Percentiles rank a stretch among this genome's conserved stretches.
Evolutionary conservation across 2,888 invertebrate species (phyloP).

Genomic region (Chymomyza caudatula): DNA sequence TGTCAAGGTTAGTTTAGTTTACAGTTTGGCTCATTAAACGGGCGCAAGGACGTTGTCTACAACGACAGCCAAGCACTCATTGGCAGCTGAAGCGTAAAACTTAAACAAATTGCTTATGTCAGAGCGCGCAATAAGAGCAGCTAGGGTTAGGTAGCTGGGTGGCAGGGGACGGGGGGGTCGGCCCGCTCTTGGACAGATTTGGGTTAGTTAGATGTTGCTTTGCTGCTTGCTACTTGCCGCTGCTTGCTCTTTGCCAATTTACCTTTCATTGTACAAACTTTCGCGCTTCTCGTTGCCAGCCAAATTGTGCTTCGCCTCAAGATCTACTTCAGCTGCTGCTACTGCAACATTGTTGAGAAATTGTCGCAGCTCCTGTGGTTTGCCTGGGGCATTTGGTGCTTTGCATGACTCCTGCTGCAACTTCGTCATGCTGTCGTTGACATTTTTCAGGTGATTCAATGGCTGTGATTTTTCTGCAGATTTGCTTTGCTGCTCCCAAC

Average conservation of each 20-base stretch:
- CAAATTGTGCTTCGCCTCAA: not conserved
- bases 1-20: slow-evolving; percentile 53
- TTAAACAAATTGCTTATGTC: slow-evolving; percentile 18
- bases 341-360: slow-evolving; percentile 10
- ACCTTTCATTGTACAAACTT: slow-evolving; percentile 63
- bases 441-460: slow-evolving; percentile 54
- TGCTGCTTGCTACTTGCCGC: not conserved
- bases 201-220: slow-evolving; percentile 14
- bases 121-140: not conserved
- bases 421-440: slow-evolving; percentile 8
- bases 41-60: not conserved
- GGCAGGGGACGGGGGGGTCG: not conserved
- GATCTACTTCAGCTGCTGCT: not conserved
- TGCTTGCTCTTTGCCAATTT: slow-evolving; percentile 53
- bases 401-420: not conserved
- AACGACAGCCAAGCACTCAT: not conserved
- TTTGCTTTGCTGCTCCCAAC: slow-evolving; percentile 12
- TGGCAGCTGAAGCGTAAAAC: slow-evolving; percentile 8
- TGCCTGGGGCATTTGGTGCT: not conserved
- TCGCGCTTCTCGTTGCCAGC: slow-evolving; percentile 23
- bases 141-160: not conserved
- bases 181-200: slow-evolving; percentile 26
- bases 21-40: slow-evolving; percentile 28
- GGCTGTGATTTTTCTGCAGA: slow-evolving; percentile 59
- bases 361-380: slow-evolving; percentile 14